Evolutionary conservation across 2,888 invertebrate species (phyloP), one percentile per base, ranked within the genome.

Genomic region (Drosophila rellima): DNA sequence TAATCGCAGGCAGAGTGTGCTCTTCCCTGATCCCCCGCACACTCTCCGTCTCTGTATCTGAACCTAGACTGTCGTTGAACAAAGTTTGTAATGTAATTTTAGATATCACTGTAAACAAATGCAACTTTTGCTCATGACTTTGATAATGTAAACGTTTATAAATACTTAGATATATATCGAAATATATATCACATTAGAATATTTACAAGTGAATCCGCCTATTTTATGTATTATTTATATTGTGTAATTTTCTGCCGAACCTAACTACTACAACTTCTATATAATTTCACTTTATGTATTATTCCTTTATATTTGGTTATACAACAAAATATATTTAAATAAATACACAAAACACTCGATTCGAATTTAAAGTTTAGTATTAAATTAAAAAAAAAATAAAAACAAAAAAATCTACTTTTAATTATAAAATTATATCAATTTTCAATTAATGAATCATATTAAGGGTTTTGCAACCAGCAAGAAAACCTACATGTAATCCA

Each of bases 341-440:
- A 47, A 50, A 65, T 54, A 57, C 45, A 54, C 50, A 64, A 68
- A 63, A 74, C 60, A 55, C 55, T 79, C 87, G 70, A 78, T 89
- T 87, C 89, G 89, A 89, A 90, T 90, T 89, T 90, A 87, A 80
- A 74, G 74, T 80, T 84, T 84, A 84, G 77, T 80, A 74, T 83
- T 78, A 76, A 74, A 70, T 63, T 78, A 51, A 70, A 74, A 73
- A 57, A 15, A 67, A 59, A 69, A 42, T 17, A 45, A 45, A 44
- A 56, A 37, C 0, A 2, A 45, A 54, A 61, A 68, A 15, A 55
- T 45, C 44, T 75, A 80, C 63, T 52, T 82, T 74, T 74, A 81
- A 86, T 75, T 80, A 78, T 76, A 61, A 74, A 70, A 71, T 70
- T 85, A 85, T 85, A 88, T 88, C 78, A 86, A 88, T 83, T 88